A percentile compares a stretch with the other conserved stretches of the same genome.
phyloP scores from a whole-genome alignment of 2,797 vertebrate species.

The Lindbergichthys nudifrons region DNA sequence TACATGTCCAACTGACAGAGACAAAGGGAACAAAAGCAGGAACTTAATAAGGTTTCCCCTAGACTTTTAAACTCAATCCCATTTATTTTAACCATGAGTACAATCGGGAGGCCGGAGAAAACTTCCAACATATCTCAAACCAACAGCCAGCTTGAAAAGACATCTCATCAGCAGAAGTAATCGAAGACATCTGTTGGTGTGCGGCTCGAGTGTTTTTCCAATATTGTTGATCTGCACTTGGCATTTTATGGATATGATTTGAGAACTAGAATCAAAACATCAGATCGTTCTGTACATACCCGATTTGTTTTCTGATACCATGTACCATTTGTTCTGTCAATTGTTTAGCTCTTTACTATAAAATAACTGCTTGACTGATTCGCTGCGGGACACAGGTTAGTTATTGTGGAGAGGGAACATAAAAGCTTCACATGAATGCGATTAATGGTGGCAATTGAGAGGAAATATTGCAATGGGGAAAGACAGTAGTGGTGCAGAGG shows the following conservation, averaged over 20 bases:
- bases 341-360: conserved; percentile 18
- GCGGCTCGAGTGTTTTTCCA: neutral
- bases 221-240: conserved; percentile 7
- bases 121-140: neutral
- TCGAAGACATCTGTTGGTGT: neutral
- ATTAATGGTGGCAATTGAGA: conserved; percentile 60
- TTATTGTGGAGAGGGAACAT: conserved; percentile 31
- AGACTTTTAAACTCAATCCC: neutral
- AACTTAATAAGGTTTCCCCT: neutral
- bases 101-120: neutral
- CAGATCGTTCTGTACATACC: neutral
- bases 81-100: neutral
- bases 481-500: conserved; percentile 6
- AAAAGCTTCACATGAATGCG: conserved; percentile 47
- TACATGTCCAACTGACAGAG: too few species aligned
- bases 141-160: conserved; percentile 6
- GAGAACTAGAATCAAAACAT: neutral
- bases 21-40: neutral
- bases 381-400: conserved; percentile 18
- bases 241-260: conserved; percentile 11
- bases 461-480: conserved; percentile 40
- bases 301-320: neutral
- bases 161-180: conserved; percentile 10
- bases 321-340: neutral
- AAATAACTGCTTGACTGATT: conserved; percentile 32